Evolutionary conservation across 2,113 vertebrate genomes (phyloP).

Genomic region (Opisthocomus hoazin): DNA sequence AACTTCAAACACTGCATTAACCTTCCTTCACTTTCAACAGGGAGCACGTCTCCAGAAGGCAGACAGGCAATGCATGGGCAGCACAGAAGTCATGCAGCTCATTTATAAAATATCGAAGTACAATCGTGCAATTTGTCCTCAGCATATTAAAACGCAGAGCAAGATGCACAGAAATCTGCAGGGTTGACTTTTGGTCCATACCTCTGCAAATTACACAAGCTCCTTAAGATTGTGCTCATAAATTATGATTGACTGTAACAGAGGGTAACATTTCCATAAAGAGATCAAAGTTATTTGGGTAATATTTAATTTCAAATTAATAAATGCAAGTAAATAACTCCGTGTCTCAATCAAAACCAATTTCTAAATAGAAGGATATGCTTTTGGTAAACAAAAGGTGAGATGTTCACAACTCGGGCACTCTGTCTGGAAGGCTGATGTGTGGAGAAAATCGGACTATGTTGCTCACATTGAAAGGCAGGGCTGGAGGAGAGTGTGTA

Average conservation of each 20-base stretch:
- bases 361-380: not conserved
- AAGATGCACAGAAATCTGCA: not conserved
- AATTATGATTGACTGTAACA: not conserved
- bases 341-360: rapidly evolving
- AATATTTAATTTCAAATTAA: not conserved
- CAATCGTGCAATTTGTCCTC: not conserved
- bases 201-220: not conserved
- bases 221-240: not conserved
- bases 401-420: not conserved
- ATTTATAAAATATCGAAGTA: not conserved
- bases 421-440: not conserved
- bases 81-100: not conserved
- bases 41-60: not conserved
- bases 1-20: not conserved
- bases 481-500: not conserved
- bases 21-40: not conserved
- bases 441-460: not conserved
- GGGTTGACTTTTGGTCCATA: not conserved
- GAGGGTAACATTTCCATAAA: not conserved
- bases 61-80: not conserved
- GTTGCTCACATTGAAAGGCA: not conserved
- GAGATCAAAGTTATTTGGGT: not conserved
- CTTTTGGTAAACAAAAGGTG: not conserved
- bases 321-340: not conserved
- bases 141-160: not conserved